Evolutionary conservation across 2,113 vertebrate species (phyloP).

Genomic region (Ibidorhyncha struthersii): DNA sequence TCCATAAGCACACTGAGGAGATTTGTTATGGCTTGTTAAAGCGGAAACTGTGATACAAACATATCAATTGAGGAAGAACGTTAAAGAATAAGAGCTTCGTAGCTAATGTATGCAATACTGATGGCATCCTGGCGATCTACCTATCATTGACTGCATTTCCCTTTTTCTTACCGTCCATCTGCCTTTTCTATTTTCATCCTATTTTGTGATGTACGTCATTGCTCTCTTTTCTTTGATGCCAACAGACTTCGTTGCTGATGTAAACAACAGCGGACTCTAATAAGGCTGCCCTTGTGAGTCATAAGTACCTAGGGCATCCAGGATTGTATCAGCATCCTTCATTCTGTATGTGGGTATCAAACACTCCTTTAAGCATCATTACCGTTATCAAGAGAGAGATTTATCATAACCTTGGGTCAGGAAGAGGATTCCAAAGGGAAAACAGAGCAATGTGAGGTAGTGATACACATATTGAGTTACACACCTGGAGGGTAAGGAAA

Average conservation of each 20-base stretch:
- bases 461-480: not conserved
- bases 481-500: not conserved
- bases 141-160: not conserved
- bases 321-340: not conserved
- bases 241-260: not conserved
- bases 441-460: not conserved
- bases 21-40: not conserved
- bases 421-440: not conserved
- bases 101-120: not conserved
- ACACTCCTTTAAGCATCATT: not conserved
- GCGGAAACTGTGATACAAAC: not conserved
- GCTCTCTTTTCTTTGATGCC: not conserved
- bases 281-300: slow-evolving; percentile 22
- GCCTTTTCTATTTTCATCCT: not conserved
- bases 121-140: not conserved
- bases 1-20: not conserved
- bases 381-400: not conserved
- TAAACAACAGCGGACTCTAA: not conserved
- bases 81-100: not conserved
- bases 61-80: not conserved
- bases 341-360: not conserved
- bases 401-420: not conserved
- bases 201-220: not conserved
- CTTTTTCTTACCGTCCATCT: not conserved
- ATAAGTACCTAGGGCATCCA: not conserved